Evolutionary conservation across 2,113 vertebrate genomes (phyloP), one percentile per base, ranked within the genome.

Genomic region (Tringa solitaria): DNA sequence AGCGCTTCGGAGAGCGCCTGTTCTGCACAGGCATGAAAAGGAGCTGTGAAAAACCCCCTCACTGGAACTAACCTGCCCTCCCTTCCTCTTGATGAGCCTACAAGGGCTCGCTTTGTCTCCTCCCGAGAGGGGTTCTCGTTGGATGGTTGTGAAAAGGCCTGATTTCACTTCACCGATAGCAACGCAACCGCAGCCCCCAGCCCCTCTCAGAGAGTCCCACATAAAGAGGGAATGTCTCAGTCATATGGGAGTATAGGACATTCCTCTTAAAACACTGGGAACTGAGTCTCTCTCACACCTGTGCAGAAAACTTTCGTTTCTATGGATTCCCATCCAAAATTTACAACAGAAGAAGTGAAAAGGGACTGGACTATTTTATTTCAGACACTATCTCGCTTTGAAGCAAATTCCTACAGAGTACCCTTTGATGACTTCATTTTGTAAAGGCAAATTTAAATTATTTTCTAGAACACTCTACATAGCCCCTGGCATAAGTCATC

Each of bases 381-480:
- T 85, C 82, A 72, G 35, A 72, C 37, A 33, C 17, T 9, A 32
- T 32, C 80, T 53, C 60, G 32, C 48, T 53, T 72, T 73, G 83
- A 86, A 63, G 72, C 26, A 56, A 83, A 80, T 80, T 90, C 59
- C 85, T 83, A 37, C 30, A 51, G 39, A 91, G 28, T 39, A 41
- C 7, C 50, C 57, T 81, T 33, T 87, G 84, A 87, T 41, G 26
- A 86, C 79, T 87, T 83, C 11, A 28, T 78, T 82, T 63, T 35
- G 59, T 26, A 81, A 89, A 92, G 82, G 56, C 74, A 81, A 93
- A 90, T 84, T 60, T 65, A 59, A 75, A 84, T 50, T 54, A 74
- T 89, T 92, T 86, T 87, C 89, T 93, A 89, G 91, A 87, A 79
- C 50, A 50, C 54, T 63, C 92, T 60, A 33, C 54, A 45, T 3